These are phyloP conservation scores for Chelonia mydas DNA, from an alignment of 2,797 vertebrate genomes.

Conservation along the genomic window DNA sequence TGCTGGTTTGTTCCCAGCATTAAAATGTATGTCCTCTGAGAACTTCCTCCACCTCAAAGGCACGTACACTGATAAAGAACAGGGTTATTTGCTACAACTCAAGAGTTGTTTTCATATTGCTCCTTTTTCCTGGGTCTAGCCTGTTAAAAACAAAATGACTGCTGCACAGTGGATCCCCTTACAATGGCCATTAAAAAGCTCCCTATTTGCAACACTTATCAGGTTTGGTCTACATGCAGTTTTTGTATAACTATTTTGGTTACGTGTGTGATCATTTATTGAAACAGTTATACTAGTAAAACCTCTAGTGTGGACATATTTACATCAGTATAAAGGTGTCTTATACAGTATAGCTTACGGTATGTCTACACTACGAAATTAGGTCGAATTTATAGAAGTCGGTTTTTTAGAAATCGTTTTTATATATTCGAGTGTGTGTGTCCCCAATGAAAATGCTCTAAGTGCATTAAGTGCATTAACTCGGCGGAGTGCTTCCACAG, in stretches of 20 bases:
- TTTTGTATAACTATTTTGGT: neutral
- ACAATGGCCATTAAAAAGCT: neutral
- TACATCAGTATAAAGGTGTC: neutral
- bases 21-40: slow-evolving; percentile 72
- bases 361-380: too few relatives aligned
- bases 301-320: neutral
- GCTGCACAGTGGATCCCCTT: neutral
- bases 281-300: neutral
- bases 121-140: slow-evolving; percentile 3
- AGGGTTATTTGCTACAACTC: neutral
- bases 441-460: too few relatives aligned
- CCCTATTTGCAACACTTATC: neutral
- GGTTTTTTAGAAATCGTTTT: too few relatives aligned
- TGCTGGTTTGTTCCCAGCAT: slow-evolving; percentile 70
- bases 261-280: neutral
- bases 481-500: too few relatives aligned
- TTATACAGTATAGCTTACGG: neutral
- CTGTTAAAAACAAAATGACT: slow-evolving; percentile 16
- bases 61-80: slow-evolving; percentile 37
- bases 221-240: neutral
- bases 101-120: neutral
- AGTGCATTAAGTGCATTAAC: too few relatives aligned
- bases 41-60: slow-evolving; percentile 28
- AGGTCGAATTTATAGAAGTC: too few relatives aligned
- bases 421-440: too few relatives aligned